Evolutionary conservation across 2,797 vertebrate genomes (phyloP).

Genomic region (Trichosurus vulpecula): DNA sequence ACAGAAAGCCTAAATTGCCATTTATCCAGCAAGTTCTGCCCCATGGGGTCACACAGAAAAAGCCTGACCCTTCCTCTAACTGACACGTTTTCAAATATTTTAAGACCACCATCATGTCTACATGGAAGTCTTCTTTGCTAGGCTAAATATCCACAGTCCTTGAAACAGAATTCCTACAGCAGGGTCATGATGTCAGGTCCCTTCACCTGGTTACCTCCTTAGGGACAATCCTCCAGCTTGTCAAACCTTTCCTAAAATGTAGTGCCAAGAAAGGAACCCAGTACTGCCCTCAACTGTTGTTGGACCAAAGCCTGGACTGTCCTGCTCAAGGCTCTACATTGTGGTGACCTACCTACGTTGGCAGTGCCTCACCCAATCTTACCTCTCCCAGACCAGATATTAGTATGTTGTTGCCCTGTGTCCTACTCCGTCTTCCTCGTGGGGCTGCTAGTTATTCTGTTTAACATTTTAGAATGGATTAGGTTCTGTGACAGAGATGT

Average conservation of each 20-base stretch:
- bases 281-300: background rate
- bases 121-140: background rate
- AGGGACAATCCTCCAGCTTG: background rate
- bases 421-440: too few species aligned
- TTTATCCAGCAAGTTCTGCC: background rate
- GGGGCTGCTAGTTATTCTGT: background rate
- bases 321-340: background rate
- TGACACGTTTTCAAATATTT: background rate
- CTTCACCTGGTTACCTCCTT: background rate
- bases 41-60: background rate
- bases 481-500: background rate
- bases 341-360: background rate
- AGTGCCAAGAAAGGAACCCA: background rate
- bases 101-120: background rate
- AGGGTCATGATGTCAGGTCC: background rate
- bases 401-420: too few species aligned
- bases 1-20: background rate
- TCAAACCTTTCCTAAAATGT: background rate
- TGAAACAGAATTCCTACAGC: background rate
- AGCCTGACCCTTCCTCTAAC: background rate
- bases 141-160: background rate
- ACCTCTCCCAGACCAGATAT: too few species aligned
- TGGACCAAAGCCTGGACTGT: background rate
- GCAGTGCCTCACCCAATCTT: background rate
- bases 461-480: background rate